These are phyloP conservation scores for Saccostrea glomerata DNA, from an alignment of 1,140 invertebrate species.

Conservation along the genomic window DNA sequence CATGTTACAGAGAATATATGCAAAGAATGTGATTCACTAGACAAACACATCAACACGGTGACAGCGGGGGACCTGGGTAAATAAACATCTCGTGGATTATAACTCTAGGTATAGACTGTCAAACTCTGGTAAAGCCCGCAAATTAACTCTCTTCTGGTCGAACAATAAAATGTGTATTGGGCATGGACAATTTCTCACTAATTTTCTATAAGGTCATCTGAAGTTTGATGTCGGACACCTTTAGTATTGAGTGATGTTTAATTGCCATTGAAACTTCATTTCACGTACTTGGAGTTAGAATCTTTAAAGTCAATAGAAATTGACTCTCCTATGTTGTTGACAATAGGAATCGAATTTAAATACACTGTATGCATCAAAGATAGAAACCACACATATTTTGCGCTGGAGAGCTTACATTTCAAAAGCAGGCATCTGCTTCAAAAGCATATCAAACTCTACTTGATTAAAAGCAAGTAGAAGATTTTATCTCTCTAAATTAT, in stretches of 20 bases:
- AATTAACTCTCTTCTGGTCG: not conserved
- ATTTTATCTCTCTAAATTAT: not conserved
- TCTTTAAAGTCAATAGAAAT: not conserved
- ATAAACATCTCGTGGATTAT: not conserved
- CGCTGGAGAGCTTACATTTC: not conserved
- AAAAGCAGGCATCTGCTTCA: not conserved
- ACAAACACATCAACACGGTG: too few species aligned
- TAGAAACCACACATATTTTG: not conserved
- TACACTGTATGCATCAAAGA: slow-evolving; percentile 22
- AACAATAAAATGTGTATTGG: not conserved
- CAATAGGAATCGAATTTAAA: not conserved
- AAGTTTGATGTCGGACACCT: not conserved
- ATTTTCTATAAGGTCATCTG: not conserved
- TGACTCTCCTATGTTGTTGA: not conserved
- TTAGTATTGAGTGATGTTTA: not conserved
- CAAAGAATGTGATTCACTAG: too few species aligned
- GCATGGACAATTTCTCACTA: not conserved
- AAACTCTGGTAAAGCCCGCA: not conserved
- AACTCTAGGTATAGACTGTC: not conserved
- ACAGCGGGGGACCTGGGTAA: not conserved
- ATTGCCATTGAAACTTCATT: not conserved
- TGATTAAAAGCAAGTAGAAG: not conserved
- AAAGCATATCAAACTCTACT: not conserved
- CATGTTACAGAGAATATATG: too few species aligned
- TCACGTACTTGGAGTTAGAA: not conserved